A percentile compares a stretch with the other conserved stretches of the same genome.
These are phyloP conservation scores for Sinocyclocheilus rhinocerous DNA, from an alignment of 2,113 vertebrate genomes.

Conservation along the genomic window DNA sequence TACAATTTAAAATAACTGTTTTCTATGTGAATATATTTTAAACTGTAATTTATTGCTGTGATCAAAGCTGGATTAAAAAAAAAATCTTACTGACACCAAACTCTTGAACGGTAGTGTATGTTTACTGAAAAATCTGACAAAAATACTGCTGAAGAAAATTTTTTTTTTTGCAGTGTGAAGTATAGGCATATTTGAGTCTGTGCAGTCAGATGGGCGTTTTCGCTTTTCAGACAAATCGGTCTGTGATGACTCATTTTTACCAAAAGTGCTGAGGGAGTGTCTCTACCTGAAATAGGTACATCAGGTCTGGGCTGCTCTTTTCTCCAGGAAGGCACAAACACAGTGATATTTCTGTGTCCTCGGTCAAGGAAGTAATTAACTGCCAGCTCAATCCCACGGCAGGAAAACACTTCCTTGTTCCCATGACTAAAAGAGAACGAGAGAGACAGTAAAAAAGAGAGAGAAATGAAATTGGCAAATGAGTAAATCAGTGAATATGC, in stretches of 20 bases:
- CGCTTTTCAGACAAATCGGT: neutral
- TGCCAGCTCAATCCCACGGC: conserved; percentile 89
- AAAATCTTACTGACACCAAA: no score
- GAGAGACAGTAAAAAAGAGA: neutral
- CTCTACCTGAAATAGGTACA: conserved; percentile 86
- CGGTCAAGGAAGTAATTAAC: conserved; percentile 93
- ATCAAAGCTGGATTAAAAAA: no score
- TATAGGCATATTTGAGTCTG: neutral
- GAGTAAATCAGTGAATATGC: neutral
- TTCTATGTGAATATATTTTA: no score
- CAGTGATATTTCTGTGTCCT: conserved; percentile 88
- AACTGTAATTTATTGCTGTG: no score
- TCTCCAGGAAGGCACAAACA: conserved; percentile 94
- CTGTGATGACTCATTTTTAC: conserved; percentile 42
- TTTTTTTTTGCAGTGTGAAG: neutral
- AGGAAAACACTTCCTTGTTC: conserved; percentile 96
- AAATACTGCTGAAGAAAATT: neutral
- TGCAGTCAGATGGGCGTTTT: neutral
- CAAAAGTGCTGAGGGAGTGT: conserved; percentile 38
- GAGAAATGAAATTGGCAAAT: conserved; percentile 24
- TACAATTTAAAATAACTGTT: no score
- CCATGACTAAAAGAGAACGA: conserved; percentile 82
- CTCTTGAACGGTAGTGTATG: no score
- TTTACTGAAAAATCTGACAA: conserved; percentile 1
- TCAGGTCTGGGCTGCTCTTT: conserved; percentile 91